These are phyloP conservation scores for Alcedo atthis DNA, from an alignment of 2,797 vertebrate genomes.

Conservation along the genomic window DNA sequence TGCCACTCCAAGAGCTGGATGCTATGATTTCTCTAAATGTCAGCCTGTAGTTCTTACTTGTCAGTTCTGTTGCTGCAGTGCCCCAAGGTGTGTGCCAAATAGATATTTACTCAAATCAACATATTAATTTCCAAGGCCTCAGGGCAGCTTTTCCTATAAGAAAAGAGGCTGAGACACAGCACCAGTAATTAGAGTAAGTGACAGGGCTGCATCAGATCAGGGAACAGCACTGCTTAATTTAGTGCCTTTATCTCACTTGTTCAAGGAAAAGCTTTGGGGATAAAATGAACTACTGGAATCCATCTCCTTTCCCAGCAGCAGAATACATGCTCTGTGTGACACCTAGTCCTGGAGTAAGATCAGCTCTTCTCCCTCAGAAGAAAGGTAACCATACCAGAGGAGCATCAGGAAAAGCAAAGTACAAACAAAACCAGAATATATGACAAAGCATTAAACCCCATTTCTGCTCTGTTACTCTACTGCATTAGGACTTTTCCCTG, in stretches of 20 bases:
- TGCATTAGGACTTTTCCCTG: background rate
- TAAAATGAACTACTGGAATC: background rate
- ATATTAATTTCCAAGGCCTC: background rate
- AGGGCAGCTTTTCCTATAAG: background rate
- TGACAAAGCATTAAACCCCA: background rate
- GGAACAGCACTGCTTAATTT: background rate
- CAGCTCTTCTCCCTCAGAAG: background rate
- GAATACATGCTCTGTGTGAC: background rate
- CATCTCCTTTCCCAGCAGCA: background rate
- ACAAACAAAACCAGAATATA: background rate
- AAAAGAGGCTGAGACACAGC: background rate
- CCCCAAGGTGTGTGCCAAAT: background rate
- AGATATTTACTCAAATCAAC: slow-evolving; percentile 31
- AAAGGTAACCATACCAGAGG: background rate
- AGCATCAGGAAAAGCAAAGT: background rate
- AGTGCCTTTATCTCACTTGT: background rate
- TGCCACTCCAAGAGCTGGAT: background rate
- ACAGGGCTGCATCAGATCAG: background rate
- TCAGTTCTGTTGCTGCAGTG: background rate
- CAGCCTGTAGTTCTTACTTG: background rate
- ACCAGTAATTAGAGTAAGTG: background rate
- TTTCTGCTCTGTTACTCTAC: background rate
- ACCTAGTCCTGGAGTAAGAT: background rate
- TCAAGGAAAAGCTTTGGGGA: background rate
- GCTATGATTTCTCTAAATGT: background rate